A percentile compares a stretch with the other conserved stretches of the same genome.
Evolutionary conservation across 2,113 vertebrate species (phyloP).

Genomic region (Pelvicachromis taeniatus): DNA sequence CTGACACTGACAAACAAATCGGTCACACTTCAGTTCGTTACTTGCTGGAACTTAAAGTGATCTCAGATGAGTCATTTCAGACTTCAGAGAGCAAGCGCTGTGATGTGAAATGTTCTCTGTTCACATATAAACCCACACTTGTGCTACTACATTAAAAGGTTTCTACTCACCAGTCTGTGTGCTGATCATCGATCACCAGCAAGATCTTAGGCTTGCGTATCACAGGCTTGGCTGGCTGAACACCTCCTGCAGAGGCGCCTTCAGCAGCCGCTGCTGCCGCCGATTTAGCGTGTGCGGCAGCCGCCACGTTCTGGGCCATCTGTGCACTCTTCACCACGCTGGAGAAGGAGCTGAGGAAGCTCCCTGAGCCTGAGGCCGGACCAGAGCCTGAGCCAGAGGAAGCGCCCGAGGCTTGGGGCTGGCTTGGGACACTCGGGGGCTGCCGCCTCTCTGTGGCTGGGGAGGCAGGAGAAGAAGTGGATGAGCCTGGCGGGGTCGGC

Average conservation of each 20-base stretch:
- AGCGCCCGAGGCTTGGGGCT: constrained; percentile 48
- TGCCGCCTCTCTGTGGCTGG: constrained; percentile 75
- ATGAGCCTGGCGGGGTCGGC: constrained; percentile 74
- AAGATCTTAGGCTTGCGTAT: constrained; percentile 87
- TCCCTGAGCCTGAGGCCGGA: constrained; percentile 56
- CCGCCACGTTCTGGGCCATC: constrained; percentile 79
- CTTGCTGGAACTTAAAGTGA: neutral
- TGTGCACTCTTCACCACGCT: constrained; percentile 87
- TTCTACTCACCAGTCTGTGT: constrained; percentile 91
- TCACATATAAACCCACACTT: neutral
- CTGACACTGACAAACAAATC: neutral
- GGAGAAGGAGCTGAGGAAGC: constrained; percentile 94
- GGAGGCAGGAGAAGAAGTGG: constrained; percentile 82
- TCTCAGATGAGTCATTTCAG: neutral
- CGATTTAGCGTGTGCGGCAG: constrained; percentile 75
- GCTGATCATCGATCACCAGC: constrained; percentile 86
- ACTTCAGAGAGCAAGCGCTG: neutral
- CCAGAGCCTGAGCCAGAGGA: constrained; percentile 47
- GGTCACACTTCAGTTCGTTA: neutral
- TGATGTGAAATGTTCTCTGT: neutral
- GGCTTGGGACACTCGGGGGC: constrained; percentile 59
- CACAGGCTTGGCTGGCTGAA: constrained; percentile 45
- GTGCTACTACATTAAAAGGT: neutral
- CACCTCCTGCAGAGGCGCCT: constrained; percentile 10
- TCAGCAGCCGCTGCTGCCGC: constrained; percentile 31